Percentiles rank a stretch among this genome's conserved stretches.
These are phyloP conservation scores for Dolichopus griseipennis DNA, from an alignment of 2,888 invertebrate genomes.

Conservation along the genomic window DNA sequence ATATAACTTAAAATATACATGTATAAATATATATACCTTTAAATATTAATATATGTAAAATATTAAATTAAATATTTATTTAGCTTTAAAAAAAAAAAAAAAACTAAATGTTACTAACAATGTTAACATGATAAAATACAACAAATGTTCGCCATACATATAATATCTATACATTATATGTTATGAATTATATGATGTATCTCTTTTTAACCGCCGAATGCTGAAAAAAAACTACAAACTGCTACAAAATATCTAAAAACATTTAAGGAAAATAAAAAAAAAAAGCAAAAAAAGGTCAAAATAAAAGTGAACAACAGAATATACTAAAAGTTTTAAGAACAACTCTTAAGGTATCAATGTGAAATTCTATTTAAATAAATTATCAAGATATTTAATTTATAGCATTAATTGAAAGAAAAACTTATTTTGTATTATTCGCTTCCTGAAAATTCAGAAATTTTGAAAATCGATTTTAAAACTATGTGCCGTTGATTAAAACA, in stretches of 20 bases:
- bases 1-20: background rate
- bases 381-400: too few relatives aligned
- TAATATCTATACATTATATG: background rate
- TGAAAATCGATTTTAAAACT: too few relatives aligned
- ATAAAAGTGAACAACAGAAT: too few relatives aligned
- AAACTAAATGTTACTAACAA: constrained; percentile 1
- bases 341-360: too few relatives aligned
- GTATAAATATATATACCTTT: background rate
- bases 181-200: background rate
- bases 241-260: background rate
- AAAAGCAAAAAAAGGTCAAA: too few relatives aligned
- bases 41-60: background rate
- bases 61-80: constrained; percentile 4
- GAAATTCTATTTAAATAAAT: too few relatives aligned
- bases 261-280: background rate
- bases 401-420: too few relatives aligned
- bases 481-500: too few relatives aligned
- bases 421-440: too few relatives aligned
- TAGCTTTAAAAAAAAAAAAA: constrained; percentile 9
- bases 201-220: background rate
- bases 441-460: too few relatives aligned
- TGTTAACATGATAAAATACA: constrained; percentile 1
- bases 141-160: background rate
- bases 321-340: too few relatives aligned
- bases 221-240: background rate